Percentiles rank a stretch among this genome's conserved stretches.
Evolutionary conservation across 2,113 vertebrate genomes (phyloP).

Genomic region (Oryzias javanicus): DNA sequence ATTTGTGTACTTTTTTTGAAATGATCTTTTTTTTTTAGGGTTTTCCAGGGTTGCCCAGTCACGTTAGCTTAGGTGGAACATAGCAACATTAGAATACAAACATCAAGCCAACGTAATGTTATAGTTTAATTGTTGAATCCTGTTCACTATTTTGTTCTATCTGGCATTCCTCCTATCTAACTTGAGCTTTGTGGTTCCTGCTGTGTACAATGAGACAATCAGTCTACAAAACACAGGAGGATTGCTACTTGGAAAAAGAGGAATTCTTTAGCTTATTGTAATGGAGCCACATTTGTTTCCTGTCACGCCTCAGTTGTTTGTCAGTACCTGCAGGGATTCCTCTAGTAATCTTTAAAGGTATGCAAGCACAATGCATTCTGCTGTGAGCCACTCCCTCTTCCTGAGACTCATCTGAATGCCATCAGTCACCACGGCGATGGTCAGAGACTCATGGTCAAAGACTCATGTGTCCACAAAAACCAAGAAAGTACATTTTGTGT

Average conservation of each 20-base stretch:
- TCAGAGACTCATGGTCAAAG: conserved; percentile 21
- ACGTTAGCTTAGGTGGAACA: no score
- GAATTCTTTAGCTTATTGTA: conserved; percentile 57
- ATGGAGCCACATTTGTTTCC: conserved; percentile 54
- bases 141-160: conserved; percentile 29
- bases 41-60: no score
- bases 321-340: conserved; percentile 63
- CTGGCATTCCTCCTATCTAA: conserved; percentile 50
- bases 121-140: conserved; percentile 12
- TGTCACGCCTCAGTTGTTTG: conserved; percentile 55
- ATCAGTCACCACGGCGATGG: conserved; percentile 51
- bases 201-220: conserved; percentile 48
- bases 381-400: conserved; percentile 46
- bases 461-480: conserved; percentile 30
- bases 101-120: not conserved
- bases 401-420: conserved; percentile 54
- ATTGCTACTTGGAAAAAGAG: conserved; percentile 36
- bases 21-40: no score
- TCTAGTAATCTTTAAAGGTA: conserved; percentile 71
- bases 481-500: conserved; percentile 30
- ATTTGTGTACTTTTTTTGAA: no score
- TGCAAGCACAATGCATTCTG: conserved; percentile 42
- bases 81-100: not conserved
- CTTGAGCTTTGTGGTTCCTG: conserved; percentile 50
- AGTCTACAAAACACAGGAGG: conserved; percentile 20